Conservation (phyloP, 1,140 invertebrate genomes). For the Zaprionus capensis region DNA sequence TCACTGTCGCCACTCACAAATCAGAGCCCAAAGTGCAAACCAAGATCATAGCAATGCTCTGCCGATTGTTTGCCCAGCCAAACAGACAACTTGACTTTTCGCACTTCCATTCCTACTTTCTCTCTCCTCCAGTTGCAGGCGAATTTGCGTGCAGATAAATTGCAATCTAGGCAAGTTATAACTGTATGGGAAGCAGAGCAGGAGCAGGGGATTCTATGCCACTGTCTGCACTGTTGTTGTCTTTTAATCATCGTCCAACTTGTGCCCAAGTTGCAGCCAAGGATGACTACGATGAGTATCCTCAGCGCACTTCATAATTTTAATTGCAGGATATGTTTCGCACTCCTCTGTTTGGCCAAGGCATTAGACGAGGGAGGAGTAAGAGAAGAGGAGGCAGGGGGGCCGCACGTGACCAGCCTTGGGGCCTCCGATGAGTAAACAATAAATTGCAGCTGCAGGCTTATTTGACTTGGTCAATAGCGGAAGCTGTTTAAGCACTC, state of each 20-base stretch:
- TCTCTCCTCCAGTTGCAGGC: conserved; percentile 21
- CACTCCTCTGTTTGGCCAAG: conserved; percentile 33
- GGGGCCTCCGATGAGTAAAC: conserved; percentile 55
- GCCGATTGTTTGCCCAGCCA: conserved; percentile 73
- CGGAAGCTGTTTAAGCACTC: conserved; percentile 45
- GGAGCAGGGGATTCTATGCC: not conserved
- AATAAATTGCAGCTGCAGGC: conserved; percentile 76
- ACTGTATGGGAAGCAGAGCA: not conserved
- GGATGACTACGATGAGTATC: conserved; percentile 41
- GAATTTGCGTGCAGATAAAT: conserved; percentile 80
- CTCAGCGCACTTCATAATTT: conserved; percentile 69
- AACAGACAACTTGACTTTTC: conserved; percentile 77
- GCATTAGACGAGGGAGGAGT: conserved; percentile 20
- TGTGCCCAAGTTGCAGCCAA: conserved; percentile 9
- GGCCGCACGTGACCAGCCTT: conserved; percentile 42
- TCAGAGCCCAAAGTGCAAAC: conserved; percentile 56
- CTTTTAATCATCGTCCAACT: conserved; percentile 79
- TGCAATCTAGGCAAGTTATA: conserved; percentile 59
- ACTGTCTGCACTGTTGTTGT: conserved; percentile 59
- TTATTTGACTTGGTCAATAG: conserved; percentile 58
- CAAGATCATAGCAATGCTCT: conserved; percentile 72
- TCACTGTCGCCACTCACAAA: conserved; percentile 19
- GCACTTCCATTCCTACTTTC: conserved; percentile 33
- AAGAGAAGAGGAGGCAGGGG: not conserved
- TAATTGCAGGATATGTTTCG: conserved; percentile 64